Evolutionary conservation across 1,140 invertebrate species (phyloP).

Genomic region (Hycleus cichorii): DNA sequence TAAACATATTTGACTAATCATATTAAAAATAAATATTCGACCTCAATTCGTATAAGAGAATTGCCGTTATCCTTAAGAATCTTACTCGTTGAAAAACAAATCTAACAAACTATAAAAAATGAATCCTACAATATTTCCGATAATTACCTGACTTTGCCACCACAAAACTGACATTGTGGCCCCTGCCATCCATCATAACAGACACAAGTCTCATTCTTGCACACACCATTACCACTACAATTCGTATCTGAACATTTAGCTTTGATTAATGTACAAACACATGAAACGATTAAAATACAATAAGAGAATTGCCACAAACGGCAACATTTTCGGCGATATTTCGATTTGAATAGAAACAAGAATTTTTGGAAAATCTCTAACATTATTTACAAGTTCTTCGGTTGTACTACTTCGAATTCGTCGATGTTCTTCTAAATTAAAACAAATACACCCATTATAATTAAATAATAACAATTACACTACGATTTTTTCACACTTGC

Average conservation of each 20-base stretch:
- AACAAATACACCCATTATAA: too few relatives aligned
- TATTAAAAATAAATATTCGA: too few relatives aligned
- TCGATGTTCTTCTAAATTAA: too few relatives aligned
- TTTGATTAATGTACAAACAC: conserved; percentile 38
- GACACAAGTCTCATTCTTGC: conserved; percentile 76
- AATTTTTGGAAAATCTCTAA: conserved; percentile 73
- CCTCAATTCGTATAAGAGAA: too few relatives aligned
- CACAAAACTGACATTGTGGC: conserved; percentile 78
- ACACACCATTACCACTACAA: conserved; percentile 64
- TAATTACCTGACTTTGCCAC: conserved; percentile 81
- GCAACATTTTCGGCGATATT: conserved; percentile 65
- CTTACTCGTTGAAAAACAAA: too few relatives aligned
- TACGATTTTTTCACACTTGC: too few relatives aligned
- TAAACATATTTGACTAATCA: too few relatives aligned
- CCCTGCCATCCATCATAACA: conserved; percentile 89
- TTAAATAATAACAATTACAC: too few relatives aligned
- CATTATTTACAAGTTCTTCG: conserved; percentile 43
- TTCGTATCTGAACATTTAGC: conserved; percentile 47
- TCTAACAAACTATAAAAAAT: too few relatives aligned
- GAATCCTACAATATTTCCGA: too few relatives aligned
- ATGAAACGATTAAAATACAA: conserved; percentile 41
- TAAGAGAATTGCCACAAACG: conserved; percentile 45
- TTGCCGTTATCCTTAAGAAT: too few relatives aligned
- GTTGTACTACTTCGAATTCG: too few relatives aligned
- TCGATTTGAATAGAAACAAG: conserved; percentile 76